Evolutionary conservation across 1,140 invertebrate species (phyloP).

Genomic region (Caenorhabditis remanei): DNA sequence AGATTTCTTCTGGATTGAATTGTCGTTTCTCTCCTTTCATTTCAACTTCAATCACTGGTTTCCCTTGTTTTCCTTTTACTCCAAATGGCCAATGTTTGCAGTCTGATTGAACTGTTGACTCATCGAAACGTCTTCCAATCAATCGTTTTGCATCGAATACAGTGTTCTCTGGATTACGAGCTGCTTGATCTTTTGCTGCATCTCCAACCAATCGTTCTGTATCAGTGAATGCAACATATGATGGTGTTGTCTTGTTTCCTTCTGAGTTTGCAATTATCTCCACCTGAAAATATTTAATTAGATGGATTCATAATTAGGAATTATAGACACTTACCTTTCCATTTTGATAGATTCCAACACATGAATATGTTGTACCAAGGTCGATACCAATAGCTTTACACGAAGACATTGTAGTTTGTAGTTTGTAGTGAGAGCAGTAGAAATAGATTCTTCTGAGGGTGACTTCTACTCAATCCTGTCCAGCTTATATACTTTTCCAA

Average conservation of each 20-base stretch:
- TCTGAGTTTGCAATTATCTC: slow-evolving; percentile 92
- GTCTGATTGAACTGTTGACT: slow-evolving; percentile 7
- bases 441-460: slow-evolving; percentile 22
- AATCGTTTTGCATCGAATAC: slow-evolving; percentile 80
- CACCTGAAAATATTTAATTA: slow-evolving; percentile 76
- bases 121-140: slow-evolving; percentile 49
- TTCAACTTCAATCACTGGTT: slow-evolving; percentile 65
- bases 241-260: slow-evolving; percentile 88
- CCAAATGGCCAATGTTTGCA: slow-evolving; percentile 18
- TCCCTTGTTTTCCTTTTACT: slow-evolving; percentile 77
- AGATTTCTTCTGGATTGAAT: slow-evolving; percentile 82
- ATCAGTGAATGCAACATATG: slow-evolving; percentile 89
- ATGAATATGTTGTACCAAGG: slow-evolving; percentile 97
- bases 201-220: slow-evolving; percentile 88
- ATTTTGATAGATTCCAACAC: slow-evolving; percentile 80
- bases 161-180: slow-evolving; percentile 88
- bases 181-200: slow-evolving; percentile 80
- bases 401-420: slow-evolving; percentile 65
- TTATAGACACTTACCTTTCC: slow-evolving; percentile 81
- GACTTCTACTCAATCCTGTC: neutral
- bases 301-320: neutral
- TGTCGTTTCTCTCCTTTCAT: slow-evolving; percentile 64
- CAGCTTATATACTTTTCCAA: neutral
- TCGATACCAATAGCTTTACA: slow-evolving; percentile 92
- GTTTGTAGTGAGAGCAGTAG: slow-evolving; percentile 45